Base-by-base conservation (phyloP, 2,797 vertebrate species). In the Lutjanus campechanus region DNA sequence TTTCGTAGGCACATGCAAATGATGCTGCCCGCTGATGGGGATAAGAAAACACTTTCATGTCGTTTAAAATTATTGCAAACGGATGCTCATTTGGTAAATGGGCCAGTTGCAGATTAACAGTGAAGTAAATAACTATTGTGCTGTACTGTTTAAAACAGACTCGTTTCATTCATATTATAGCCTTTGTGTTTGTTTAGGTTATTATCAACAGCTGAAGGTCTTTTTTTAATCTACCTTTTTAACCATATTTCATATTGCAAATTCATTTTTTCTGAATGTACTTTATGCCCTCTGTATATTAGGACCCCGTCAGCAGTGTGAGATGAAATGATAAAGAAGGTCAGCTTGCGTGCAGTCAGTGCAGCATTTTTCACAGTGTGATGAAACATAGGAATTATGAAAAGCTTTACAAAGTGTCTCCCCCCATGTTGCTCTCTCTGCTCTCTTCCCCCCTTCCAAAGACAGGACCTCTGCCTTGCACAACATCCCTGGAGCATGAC, bases 401-500 rank as follows among this genome's bases (percentile, higher is more conserved):
- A 53, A 62, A 41, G 15, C 17, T 69, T 43, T 41, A 41, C 11
- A 63, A 60, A 67, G 22, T 81, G 60, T 79, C n/a, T 46, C 36
- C n/a, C 44, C 19, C 8, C 16, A 7, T 58, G 16, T 66, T 78
- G n/a, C 59, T 69, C 16, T 60, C 13, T 29, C 12, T 20, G 19
- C 43, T 66, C 19, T 63, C 5, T 16, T 20, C 49, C 43, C 43
- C 54, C 64, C 58, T 61, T 65, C 44, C 16, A 58, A 68, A 58
- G 65, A 51, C 44, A 65, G 63, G 78, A 75, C 50, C 46, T 71
- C 70, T 49, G 8, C 66, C 69, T 91, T 90, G 77, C 91, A 88
- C 84, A 89, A 87, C 69, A 74, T 66, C 79, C 59, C 62, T 55
- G 62, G 78, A 85, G 85, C 80, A 89, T 89, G 83, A 85, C 77